Base-by-base conservation (phyloP, 2,888 invertebrate genomes). In the Bhutanitis thaidina region DNA sequence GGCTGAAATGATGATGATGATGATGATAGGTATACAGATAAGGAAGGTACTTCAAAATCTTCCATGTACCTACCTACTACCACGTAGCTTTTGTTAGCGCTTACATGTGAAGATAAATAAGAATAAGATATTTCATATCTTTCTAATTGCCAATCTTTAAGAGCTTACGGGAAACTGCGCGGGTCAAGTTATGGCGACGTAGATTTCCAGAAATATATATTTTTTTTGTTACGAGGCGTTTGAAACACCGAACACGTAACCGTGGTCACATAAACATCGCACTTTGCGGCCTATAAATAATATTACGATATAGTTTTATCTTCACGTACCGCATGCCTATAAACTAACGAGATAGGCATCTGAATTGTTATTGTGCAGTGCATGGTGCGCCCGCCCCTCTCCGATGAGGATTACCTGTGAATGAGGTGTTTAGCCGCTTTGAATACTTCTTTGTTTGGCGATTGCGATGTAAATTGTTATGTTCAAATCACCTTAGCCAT, bases 261-360 rank as follows among this genome's bases (percentile, higher is more conserved):
- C 40, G 39, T 29, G 36, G 37, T 41, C 46, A 20, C 49, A 49
- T 49, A 43, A 49, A 49, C 37, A 49, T 43, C 12, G 43, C 49
- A 49, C 49, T 49, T 49, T 46, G 51, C 45, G 20, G 45, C 36
- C 51, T 30, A 40, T 45, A 51, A 46, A 46, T 51, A 51, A 51
- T 51, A 51, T 51, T 37, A 37, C 41, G 41, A 30, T 37, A 46
- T 51, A 51, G 51, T 51, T 51, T 51, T 51, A 51, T 51, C 51
- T 51, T 51, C 46, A 41, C 51, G 40, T 41, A 44, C 41, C 25
- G 25, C 43, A 20, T n/a, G 40, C 30, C 46, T 44, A 51, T 51
- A 51, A 51, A 51, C 46, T 37, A 46, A 37, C 30, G 13, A 46
- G 51, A 51, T 51, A 51, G 8, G 14, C 25, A 51, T 51, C 46